Evolutionary conservation across 1,140 invertebrate genomes (phyloP), one percentile per base, ranked within the genome.

Genomic region (Grapholita molesta): DNA sequence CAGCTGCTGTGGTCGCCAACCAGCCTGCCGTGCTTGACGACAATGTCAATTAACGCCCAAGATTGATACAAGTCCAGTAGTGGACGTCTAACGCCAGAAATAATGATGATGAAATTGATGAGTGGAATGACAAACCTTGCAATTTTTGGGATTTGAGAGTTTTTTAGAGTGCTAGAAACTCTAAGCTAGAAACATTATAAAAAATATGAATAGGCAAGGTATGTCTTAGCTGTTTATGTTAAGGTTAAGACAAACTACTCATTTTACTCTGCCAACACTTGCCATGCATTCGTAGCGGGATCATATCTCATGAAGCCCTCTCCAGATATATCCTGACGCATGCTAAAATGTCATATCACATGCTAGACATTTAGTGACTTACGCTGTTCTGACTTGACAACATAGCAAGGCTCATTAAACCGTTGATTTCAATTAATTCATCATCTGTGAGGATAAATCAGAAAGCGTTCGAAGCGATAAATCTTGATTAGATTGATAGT

Each of bases 391-490:
- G 42, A 6, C 15, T 21, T 7, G 15, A 48, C 21, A 48, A 21
- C 7, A 21, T 21, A 21, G 18, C 15, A n/a, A 8, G 18, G 42
- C 42, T 18, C 18, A 48, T 48, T 48, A 48, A 48, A 48, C 42
- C 42, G 42, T 48, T 48, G 42, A 48, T 48, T 48, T 48, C 42
- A 48, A 48, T 48, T 48, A 48, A 48, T 48, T 48, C 42, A 48
- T 48, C 42, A 48, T 48, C 42, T 48, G 6, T 12, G 2, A 21
- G 42, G 18, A 48, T 48, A 48, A 48, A 48, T 48, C 18, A 21
- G 42, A 48, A 48, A 48, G 42, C 18, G 42, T 21, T 9, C 21
- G 42, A 21, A 48, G 42, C 42, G 18, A 21, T 48, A 48, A 48
- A 48, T 48, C 42, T 48, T 18, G 15, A 21, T 48, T 21, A 48